Base-by-base conservation (phyloP, 2,888 invertebrate genomes). In the Stratiomys singularior region DNA sequence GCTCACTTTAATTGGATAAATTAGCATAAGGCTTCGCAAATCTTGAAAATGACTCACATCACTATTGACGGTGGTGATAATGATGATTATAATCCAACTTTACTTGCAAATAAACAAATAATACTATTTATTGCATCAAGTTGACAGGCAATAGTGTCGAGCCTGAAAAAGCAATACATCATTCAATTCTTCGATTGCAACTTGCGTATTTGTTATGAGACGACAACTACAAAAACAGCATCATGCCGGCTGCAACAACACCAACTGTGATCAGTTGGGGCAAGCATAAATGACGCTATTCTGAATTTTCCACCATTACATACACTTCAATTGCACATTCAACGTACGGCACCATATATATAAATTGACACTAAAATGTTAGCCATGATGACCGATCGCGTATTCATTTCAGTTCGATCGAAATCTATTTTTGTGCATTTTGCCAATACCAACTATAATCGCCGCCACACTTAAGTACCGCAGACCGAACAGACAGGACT, bases 301-400 rank as follows among this genome's bases (percentile, higher is more conserved):
- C 60, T 76, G 21, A 60, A 76, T 76, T 76, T 76, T 78, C 71
- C 56, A 72, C 56, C 56, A 37, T 37, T 37, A 37, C 37, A 37
- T 37, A 80, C 77, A 78, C 79, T 78, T 77, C 79, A 79, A 78
- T 80, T 78, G 79, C 77, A 77, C 76, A 76, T 72, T 63, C 78
- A 77, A 58, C 71, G 63, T 66, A 58, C 72, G 66, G 28, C 76
- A 52, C 64, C 64, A 69, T 58, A 72, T 64, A 77, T 71, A 79
- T 79, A 79, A 79, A 79, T 79, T 79, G 77, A 78, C 79, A 79
- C 76, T 79, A 79, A 79, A 79, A 79, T 79, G 78, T 79, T 79
- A 76, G 76, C 76, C 79, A 76, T 76, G 79, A 77, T 79, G 79
- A 77, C 77, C 79, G 79, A 76, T 60, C 76, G 76, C 76, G 64